Conservation (phyloP, 2,113 vertebrate species). For the Muscicapa adusta region DNA sequence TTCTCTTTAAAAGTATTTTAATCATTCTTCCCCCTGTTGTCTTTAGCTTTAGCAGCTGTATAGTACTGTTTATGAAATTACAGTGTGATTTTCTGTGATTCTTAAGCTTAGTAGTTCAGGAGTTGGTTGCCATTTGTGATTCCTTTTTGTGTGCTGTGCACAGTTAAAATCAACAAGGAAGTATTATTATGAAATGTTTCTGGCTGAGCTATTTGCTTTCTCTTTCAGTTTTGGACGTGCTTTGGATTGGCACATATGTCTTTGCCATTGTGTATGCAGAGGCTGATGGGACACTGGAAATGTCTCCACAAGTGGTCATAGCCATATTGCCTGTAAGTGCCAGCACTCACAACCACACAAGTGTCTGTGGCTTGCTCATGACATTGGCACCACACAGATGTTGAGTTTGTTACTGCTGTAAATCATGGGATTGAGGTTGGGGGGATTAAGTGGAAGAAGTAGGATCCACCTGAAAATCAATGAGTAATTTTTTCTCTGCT, state of each 20-base stretch:
- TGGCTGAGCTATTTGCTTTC: background rate
- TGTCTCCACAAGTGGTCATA: conserved; percentile 88
- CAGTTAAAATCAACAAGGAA: background rate
- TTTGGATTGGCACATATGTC: conserved; percentile 91
- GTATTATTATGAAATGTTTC: background rate
- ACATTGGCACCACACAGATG: background rate
- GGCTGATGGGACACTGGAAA: conserved; percentile 88
- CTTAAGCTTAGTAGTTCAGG: background rate
- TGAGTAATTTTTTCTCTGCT: background rate
- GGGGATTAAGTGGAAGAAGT: background rate
- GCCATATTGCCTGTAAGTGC: conserved; percentile 86
- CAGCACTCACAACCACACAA: rapidly evolving
- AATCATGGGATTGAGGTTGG: background rate
- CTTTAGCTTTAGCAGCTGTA: background rate
- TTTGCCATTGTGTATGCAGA: conserved; percentile 89
- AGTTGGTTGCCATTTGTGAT: background rate
- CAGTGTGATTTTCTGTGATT: background rate
- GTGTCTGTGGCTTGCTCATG: background rate
- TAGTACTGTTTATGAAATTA: background rate
- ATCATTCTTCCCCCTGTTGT: background rate
- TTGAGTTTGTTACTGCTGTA: background rate
- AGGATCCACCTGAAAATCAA: background rate
- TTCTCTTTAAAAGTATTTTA: background rate
- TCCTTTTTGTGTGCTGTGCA: background rate
- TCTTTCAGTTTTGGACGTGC: conserved; percentile 87